Conservation (phyloP, 2,113 vertebrate species). For the Chionomys nivalis region DNA sequence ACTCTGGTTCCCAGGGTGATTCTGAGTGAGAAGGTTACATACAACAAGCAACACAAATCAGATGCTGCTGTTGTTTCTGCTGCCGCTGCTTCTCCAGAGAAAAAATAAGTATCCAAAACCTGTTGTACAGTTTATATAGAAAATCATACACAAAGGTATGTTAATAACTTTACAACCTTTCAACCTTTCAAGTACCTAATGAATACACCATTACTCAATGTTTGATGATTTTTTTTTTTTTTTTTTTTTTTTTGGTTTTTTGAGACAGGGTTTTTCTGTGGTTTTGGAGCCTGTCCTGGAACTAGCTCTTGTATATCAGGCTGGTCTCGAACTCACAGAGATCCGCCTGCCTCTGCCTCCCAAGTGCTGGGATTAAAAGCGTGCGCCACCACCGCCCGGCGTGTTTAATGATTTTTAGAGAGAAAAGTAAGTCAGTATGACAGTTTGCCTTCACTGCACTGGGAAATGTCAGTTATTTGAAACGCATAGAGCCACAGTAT, state of each 20-base stretch:
- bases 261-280: no score
- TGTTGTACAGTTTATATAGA: not conserved
- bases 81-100: not conserved
- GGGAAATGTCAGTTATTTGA: constrained; percentile 13
- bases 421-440: not conserved
- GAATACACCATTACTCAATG: not conserved
- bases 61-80: not conserved
- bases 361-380: no score
- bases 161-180: not conserved
- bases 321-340: no score
- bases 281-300: no score
- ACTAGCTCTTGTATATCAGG: no score
- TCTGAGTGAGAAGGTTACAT: not conserved
- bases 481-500: not conserved
- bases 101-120: not conserved
- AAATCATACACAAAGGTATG: not conserved
- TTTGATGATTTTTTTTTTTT: constrained; percentile 15
- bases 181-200: not conserved
- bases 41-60: not conserved
- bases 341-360: no score
- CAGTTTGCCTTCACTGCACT: not conserved
- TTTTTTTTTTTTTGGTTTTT: no score
- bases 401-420: constrained; percentile 26
- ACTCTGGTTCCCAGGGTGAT: not conserved
- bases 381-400: no score